phyloP scores from a whole-genome alignment of 2,888 invertebrate genomes.

The Spodoptera exigua region DNA sequence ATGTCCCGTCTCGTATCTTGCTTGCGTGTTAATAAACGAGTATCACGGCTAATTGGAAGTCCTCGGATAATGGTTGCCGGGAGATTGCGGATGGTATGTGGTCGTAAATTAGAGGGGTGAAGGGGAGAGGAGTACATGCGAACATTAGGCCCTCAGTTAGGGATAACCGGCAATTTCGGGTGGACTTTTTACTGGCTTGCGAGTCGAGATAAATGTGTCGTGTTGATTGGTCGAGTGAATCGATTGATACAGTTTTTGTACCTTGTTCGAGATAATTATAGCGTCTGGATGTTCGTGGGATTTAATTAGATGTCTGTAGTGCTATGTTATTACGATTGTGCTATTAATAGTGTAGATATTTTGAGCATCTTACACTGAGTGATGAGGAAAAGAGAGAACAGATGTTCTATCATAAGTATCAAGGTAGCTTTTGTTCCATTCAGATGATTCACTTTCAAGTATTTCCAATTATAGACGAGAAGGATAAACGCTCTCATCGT shows the following conservation, averaged over 20 bases:
- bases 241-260: conserved; percentile 38
- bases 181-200: conserved; percentile 45
- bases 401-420: too few species aligned
- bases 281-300: too few species aligned
- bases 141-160: conserved; percentile 45
- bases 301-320: too few species aligned
- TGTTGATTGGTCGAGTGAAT: conserved; percentile 39
- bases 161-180: conserved; percentile 53
- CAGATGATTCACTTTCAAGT: too few species aligned
- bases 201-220: conserved; percentile 35
- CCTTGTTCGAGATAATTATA: too few species aligned
- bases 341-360: too few species aligned
- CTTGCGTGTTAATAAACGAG: conserved; percentile 58
- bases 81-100: conserved; percentile 61
- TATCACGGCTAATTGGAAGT: conserved; percentile 59
- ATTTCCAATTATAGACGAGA: too few species aligned
- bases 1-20: conserved; percentile 29
- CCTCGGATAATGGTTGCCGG: conserved; percentile 53
- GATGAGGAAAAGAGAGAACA: too few species aligned
- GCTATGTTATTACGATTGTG: too few species aligned
- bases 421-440: too few species aligned
- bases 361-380: too few species aligned
- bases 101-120: conserved; percentile 53
- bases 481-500: too few species aligned
- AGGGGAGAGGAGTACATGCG: conserved; percentile 26